A percentile compares a stretch with the other conserved stretches of the same genome.
These are phyloP conservation scores for Cephus sareptanus DNA, from an alignment of 2,888 invertebrate species.

Conservation along the genomic window DNA sequence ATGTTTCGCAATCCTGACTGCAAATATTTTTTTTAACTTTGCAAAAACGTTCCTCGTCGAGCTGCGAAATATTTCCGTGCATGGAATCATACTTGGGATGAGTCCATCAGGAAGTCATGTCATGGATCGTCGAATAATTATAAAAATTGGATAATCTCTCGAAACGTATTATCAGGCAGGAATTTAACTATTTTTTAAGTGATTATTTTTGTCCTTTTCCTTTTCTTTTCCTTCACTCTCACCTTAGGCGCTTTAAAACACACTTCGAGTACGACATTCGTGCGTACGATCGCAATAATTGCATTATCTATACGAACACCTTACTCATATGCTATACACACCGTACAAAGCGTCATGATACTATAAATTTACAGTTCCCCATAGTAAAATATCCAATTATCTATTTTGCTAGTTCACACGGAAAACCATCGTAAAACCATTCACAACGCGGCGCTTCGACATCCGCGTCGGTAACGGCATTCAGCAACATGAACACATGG, in stretches of 20 bases:
- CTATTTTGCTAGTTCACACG: slow-evolving; percentile 52
- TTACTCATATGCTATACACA: slow-evolving; percentile 13
- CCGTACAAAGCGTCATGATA: slow-evolving; percentile 44
- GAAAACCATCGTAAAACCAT: slow-evolving; percentile 25
- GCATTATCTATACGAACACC: background rate
- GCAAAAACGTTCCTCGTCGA: background rate
- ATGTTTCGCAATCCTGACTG: background rate
- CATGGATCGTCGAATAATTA: background rate
- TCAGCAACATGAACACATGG: slow-evolving; percentile 44
- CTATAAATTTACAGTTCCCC: slow-evolving; percentile 47
- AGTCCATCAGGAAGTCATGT: too few species aligned
- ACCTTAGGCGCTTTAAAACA: background rate
- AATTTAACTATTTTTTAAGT: slow-evolving; percentile 17
- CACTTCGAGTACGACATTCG: background rate
- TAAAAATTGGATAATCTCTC: background rate
- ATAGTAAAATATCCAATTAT: slow-evolving; percentile 60
- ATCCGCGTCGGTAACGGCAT: background rate
- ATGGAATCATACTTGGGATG: too few species aligned
- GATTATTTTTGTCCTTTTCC: background rate
- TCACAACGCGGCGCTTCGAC: background rate
- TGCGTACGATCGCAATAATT: background rate
- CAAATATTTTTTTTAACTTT: background rate
- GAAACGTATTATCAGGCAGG: slow-evolving; percentile 1
- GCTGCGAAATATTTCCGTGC: background rate
- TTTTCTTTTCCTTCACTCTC: background rate